phyloP scores from a whole-genome alignment of 2,113 vertebrate genomes.

The Scopus umbretta region DNA sequence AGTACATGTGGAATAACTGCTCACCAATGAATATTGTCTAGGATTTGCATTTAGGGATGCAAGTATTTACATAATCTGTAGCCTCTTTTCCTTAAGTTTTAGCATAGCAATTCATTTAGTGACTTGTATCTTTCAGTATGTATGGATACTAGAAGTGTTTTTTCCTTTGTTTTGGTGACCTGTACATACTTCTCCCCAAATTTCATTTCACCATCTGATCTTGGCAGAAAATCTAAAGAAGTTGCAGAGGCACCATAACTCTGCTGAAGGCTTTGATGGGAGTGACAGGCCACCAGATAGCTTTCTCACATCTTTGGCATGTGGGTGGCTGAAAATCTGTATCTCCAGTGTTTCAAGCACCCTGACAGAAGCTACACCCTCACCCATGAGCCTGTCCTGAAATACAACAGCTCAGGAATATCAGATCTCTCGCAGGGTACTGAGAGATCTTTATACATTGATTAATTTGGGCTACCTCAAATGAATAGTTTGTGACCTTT shows the following conservation, averaged over 20 bases:
- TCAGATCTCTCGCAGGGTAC: background rate
- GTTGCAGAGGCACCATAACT: background rate
- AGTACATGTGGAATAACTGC: background rate
- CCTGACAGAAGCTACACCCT: background rate
- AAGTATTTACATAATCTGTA: background rate
- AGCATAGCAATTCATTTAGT: background rate
- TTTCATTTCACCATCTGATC: background rate
- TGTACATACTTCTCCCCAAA: background rate
- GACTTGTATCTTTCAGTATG: background rate
- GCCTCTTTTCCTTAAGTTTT: background rate
- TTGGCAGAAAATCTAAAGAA: background rate
- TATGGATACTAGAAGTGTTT: background rate
- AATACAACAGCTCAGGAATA: background rate
- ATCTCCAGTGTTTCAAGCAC: background rate
- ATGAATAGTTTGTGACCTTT: background rate
- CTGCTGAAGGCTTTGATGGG: background rate
- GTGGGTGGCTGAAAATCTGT: background rate
- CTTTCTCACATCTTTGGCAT: background rate
- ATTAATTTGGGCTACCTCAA: background rate
- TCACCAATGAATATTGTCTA: accelerated
- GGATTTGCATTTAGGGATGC: background rate
- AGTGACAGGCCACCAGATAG: background rate
- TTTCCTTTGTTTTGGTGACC: no score
- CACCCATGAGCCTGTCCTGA: background rate
- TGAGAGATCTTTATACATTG: background rate